Evolutionary conservation across 2,113 vertebrate species (phyloP).

Genomic region (Ciconia boyciana): DNA sequence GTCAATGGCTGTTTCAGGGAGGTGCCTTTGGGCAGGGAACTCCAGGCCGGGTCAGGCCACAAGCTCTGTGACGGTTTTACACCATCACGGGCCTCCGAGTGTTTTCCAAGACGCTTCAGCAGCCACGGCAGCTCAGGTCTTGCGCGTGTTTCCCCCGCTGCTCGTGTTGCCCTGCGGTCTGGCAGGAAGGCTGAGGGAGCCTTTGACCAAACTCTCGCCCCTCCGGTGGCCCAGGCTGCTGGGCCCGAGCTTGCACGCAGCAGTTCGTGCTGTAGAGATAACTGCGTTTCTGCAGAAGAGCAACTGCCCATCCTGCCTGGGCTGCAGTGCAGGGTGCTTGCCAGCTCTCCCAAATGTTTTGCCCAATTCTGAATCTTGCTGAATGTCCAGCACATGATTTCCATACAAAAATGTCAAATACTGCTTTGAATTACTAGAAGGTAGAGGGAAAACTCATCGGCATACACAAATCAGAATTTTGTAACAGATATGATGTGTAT

Average conservation of each 20-base stretch:
- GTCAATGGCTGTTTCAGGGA: too few species aligned
- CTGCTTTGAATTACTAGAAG: background rate
- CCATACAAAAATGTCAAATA: background rate
- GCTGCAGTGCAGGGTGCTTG: background rate
- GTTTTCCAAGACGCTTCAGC: background rate
- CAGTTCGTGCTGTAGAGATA: too few species aligned
- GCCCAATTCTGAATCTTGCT: background rate
- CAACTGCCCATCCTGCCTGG: background rate
- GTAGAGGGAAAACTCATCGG: background rate
- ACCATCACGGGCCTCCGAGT: background rate
- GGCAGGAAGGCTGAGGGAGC: background rate
- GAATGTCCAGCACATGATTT: background rate
- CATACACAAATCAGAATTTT: background rate
- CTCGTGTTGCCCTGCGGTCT: accelerated
- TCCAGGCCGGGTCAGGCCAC: background rate
- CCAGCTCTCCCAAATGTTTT: background rate
- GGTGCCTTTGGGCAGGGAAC: background rate
- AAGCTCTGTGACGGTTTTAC: background rate
- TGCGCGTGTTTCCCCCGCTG: accelerated
- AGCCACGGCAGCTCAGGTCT: background rate
- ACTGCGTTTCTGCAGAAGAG: accelerated
- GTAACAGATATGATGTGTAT: background rate
- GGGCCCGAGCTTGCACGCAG: accelerated
- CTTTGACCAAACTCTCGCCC: background rate
- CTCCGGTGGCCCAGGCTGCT: background rate